phyloP scores from a whole-genome alignment of 2,888 invertebrate species.

The Cyrtodaria siliqua region DNA sequence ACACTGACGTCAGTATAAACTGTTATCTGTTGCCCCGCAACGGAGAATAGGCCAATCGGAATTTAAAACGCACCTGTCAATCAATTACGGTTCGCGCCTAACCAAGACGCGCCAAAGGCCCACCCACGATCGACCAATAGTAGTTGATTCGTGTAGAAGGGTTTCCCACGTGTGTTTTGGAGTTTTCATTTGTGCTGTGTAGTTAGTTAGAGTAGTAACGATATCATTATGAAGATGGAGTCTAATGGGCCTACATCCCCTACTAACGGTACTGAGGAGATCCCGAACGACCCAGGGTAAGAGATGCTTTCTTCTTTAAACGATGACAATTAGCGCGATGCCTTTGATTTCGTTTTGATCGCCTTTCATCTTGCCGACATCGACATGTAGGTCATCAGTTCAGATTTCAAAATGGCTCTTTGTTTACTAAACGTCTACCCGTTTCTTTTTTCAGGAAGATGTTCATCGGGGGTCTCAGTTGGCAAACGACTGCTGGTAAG shows the following conservation, averaged over 20 bases:
- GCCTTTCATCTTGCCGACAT: slow-evolving; percentile 65
- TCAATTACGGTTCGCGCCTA: slow-evolving; percentile 77
- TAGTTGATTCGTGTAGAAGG: slow-evolving; percentile 63
- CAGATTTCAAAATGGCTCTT: slow-evolving; percentile 62
- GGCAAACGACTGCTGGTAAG: slow-evolving; percentile 99
- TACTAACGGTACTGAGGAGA: slow-evolving; percentile 88
- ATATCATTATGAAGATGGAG: slow-evolving; percentile 82
- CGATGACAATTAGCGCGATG: slow-evolving; percentile 86
- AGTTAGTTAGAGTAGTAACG: slow-evolving; percentile 75
- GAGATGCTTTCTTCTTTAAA: slow-evolving; percentile 73
- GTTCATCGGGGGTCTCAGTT: slow-evolving; percentile 99
- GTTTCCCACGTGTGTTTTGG: slow-evolving; percentile 72
- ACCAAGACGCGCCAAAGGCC: slow-evolving; percentile 76
- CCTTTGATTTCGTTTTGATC: slow-evolving; percentile 53
- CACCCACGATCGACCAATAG: slow-evolving; percentile 79
- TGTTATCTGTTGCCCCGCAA: slow-evolving; percentile 74
- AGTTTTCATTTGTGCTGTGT: slow-evolving; percentile 71
- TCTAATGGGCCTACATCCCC: slow-evolving; percentile 75
- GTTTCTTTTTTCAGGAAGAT: slow-evolving; percentile 95
- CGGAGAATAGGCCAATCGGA: slow-evolving; percentile 71
- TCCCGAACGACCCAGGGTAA: slow-evolving; percentile 98
- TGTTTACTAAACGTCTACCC: slow-evolving; percentile 48
- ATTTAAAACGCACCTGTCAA: slow-evolving; percentile 69
- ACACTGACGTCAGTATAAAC: slow-evolving; percentile 74
- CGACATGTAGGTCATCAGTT: slow-evolving; percentile 73